Evolutionary conservation across 2,888 invertebrate species (phyloP).

Genomic region (Deroplatys truncata): DNA sequence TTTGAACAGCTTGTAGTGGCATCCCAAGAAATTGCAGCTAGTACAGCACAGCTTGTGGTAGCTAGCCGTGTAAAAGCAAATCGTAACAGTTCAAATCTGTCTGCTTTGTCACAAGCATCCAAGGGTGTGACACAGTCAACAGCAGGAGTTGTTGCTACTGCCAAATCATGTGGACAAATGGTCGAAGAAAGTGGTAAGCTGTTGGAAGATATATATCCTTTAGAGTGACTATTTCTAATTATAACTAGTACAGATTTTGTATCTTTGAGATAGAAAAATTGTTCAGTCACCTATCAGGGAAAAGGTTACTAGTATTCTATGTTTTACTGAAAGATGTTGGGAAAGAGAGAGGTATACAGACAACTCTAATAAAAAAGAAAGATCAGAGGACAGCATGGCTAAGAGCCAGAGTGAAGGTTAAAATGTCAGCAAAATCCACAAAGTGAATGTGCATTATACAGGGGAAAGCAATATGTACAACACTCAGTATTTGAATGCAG

Average conservation of each 20-base stretch:
- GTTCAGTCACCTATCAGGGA: no score
- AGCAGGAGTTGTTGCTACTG: conserved; percentile 89
- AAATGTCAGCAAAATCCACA: no score
- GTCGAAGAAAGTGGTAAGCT: conserved; percentile 72
- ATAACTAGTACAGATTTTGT: neutral
- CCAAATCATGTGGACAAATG: conserved; percentile 81
- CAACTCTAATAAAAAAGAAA: no score
- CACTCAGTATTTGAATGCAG: no score
- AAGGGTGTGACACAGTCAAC: conserved; percentile 87
- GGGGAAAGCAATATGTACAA: no score
- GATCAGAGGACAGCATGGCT: no score
- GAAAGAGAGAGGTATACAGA: no score
- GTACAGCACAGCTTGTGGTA: conserved; percentile 95
- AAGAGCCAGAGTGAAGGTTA: no score
- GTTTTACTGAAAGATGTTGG: no score
- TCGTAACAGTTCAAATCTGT: conserved; percentile 71
- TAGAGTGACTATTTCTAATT: no score
- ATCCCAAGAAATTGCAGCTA: conserved; percentile 93
- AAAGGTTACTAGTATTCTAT: neutral
- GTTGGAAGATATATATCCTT: neutral
- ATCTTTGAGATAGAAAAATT: neutral
- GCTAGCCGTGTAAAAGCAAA: conserved; percentile 95
- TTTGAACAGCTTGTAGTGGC: conserved; percentile 92
- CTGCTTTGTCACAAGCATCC: conserved; percentile 80
- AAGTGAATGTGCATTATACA: no score